Evolutionary conservation across 64 coral and sea anemone species (phyloP).

Genomic region (Actinia equina): DNA sequence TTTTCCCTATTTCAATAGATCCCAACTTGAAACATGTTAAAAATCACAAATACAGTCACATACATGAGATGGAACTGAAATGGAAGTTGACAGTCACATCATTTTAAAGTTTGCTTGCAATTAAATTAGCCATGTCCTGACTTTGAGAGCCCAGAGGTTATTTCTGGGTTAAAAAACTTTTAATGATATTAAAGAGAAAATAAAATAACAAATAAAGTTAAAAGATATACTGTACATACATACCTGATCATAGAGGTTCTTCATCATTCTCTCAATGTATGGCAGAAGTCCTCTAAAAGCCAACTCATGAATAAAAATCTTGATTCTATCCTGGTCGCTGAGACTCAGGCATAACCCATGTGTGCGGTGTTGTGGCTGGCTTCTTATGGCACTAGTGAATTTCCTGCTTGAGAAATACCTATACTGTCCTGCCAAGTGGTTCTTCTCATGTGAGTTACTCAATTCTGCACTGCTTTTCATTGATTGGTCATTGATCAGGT

Average conservation of each 20-base stretch:
- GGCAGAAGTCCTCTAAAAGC: constrained; percentile 87
- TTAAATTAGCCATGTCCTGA: too few relatives aligned
- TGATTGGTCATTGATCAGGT: constrained; percentile 24
- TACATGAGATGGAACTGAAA: background rate
- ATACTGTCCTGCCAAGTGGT: constrained; percentile 83
- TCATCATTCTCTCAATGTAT: constrained; percentile 91
- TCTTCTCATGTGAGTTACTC: constrained; percentile 44
- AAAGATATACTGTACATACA: constrained; percentile 9
- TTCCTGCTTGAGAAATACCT: constrained; percentile 91
- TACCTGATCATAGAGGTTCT: constrained; percentile 92
- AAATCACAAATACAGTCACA: too few relatives aligned
- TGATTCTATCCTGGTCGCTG: constrained; percentile 99
- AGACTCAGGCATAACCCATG: constrained; percentile 90
- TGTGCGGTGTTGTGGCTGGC: constrained; percentile 24
- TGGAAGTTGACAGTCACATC: too few relatives aligned
- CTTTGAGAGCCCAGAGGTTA: too few relatives aligned
- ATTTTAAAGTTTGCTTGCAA: too few relatives aligned
- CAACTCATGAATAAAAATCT: constrained; percentile 98
- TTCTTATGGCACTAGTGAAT: constrained; percentile 78
- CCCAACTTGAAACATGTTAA: too few relatives aligned
- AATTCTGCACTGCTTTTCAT: constrained; percentile 24
- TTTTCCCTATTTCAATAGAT: too few relatives aligned
- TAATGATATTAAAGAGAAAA: too few relatives aligned
- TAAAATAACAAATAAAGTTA: background rate
- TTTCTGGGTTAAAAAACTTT: too few relatives aligned